Percentiles rank a stretch among this genome's conserved stretches.
Evolutionary conservation across 2,888 invertebrate species (phyloP).

Genomic region (Cistogaster globosa): DNA sequence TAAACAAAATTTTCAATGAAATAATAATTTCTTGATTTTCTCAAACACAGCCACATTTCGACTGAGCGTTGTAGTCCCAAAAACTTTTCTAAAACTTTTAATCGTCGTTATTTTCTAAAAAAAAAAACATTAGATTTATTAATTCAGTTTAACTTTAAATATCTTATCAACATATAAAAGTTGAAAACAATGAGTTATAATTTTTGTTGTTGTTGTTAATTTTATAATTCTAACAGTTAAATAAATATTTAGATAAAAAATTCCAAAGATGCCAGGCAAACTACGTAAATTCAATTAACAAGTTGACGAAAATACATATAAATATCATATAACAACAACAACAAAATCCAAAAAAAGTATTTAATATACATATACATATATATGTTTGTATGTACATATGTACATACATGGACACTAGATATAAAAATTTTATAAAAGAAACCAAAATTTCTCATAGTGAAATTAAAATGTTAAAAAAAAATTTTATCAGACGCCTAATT

Average conservation of each 20-base stretch:
- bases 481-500: constrained; percentile 23
- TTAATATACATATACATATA: no score
- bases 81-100: not conserved
- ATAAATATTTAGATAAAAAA: constrained; percentile 66
- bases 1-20: no score
- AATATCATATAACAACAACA: no score
- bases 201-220: constrained; percentile 11
- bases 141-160: not conserved
- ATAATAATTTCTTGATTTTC: no score
- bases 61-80: no score
- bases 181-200: not conserved
- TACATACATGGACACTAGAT: not conserved
- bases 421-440: not conserved
- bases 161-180: not conserved
- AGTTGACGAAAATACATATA: not conserved
- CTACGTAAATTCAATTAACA: constrained; percentile 32
- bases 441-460: not conserved
- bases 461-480: not conserved
- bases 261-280: constrained; percentile 62
- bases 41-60: no score
- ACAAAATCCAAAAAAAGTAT: no score
- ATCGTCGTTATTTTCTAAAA: not conserved
- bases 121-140: not conserved
- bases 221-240: constrained; percentile 38
- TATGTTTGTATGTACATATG: not conserved